phyloP scores from a whole-genome alignment of 2,888 invertebrate genomes.

The Callinectes sapidus region DNA sequence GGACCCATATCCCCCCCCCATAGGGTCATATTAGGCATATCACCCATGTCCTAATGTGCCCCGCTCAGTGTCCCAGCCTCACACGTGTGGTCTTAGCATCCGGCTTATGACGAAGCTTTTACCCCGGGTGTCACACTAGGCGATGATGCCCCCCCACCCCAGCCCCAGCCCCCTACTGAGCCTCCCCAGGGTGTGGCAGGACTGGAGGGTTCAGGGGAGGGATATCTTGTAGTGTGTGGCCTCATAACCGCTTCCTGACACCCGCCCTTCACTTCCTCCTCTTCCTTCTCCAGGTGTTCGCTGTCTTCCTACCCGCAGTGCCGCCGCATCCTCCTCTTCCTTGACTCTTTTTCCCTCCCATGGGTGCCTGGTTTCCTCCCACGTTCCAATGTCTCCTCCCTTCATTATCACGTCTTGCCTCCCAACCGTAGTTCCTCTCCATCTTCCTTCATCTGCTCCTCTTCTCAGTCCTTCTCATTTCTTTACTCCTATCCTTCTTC shows the following conservation, averaged over 20 bases:
- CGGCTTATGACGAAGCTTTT: neutral
- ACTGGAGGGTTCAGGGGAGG: neutral
- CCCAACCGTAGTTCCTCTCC: neutral
- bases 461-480: neutral
- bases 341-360: neutral
- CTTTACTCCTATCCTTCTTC: neutral
- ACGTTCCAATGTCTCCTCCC: neutral
- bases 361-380: neutral
- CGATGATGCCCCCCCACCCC: neutral
- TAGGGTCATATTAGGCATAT: neutral
- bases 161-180: neutral
- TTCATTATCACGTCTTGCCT: neutral
- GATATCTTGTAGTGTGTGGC: neutral
- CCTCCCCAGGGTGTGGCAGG: neutral
- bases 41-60: neutral
- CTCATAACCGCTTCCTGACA: neutral
- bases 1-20: neutral
- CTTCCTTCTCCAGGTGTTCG: conserved; percentile 16
- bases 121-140: neutral
- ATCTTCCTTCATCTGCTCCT: neutral
- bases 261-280: neutral
- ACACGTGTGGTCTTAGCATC: conserved; percentile 19
- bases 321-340: neutral
- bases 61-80: neutral
- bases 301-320: conserved; percentile 12